Percentiles rank a stretch among this genome's conserved stretches.
Conservation (phyloP, 2,888 invertebrate species). For the Gisinianus flammeolus region DNA sequence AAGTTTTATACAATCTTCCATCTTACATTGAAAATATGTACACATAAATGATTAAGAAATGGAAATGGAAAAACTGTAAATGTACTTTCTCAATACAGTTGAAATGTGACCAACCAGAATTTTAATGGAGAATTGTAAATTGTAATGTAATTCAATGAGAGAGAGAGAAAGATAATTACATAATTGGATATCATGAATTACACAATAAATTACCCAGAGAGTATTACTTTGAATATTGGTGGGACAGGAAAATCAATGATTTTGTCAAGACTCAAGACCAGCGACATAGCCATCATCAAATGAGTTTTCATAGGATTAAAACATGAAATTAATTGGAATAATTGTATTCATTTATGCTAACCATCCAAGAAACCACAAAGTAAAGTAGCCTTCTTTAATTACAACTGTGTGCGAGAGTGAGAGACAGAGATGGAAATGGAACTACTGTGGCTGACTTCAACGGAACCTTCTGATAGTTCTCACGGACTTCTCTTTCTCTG, state of each 20-base stretch:
- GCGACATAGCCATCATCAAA: not conserved
- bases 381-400: not conserved
- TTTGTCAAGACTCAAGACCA: not conserved
- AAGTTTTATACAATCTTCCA: too few species aligned
- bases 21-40: too few species aligned
- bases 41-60: too few species aligned
- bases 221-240: too few species aligned
- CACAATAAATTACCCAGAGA: too few species aligned
- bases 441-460: not conserved
- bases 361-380: not conserved
- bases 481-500: not conserved
- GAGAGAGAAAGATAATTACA: not conserved
- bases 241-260: too few species aligned
- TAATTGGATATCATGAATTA: too few species aligned
- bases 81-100: too few species aligned
- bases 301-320: not conserved
- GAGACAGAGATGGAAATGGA: not conserved
- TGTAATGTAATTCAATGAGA: too few species aligned
- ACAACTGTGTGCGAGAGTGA: not conserved
- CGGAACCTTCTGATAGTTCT: not conserved
- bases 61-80: too few species aligned
- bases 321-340: conserved; percentile 10
- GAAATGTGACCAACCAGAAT: too few species aligned
- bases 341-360: conserved; percentile 20
- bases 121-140: too few species aligned